Percentiles rank a stretch among this genome's conserved stretches.
Conservation (phyloP, 2,113 vertebrate genomes). For the Acinonyx jubatus region DNA sequence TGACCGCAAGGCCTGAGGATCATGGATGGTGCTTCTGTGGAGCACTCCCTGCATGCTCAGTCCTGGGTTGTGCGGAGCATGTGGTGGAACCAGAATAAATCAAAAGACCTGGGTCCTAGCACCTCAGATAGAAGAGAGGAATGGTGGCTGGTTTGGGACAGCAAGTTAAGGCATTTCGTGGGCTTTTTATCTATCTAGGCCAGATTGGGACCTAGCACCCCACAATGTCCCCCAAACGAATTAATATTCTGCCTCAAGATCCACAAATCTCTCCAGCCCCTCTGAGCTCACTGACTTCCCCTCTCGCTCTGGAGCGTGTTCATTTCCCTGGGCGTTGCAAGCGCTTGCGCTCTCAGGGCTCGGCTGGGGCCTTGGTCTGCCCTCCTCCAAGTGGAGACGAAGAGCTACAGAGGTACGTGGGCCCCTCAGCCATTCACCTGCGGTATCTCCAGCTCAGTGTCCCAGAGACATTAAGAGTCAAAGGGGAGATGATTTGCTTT, state of each 20-base stretch:
- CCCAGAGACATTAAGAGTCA: constrained; percentile 26
- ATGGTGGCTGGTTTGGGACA: background rate
- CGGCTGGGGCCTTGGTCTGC: background rate
- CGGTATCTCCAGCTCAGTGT: background rate
- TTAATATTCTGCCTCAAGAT: constrained; percentile 29
- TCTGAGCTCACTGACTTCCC: constrained; percentile 2
- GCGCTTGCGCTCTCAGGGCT: background rate
- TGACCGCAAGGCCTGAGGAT: background rate
- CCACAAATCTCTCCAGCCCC: constrained; percentile 9
- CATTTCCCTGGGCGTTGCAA: constrained; percentile 56
- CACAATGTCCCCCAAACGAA: background rate
- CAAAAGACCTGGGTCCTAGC: background rate
- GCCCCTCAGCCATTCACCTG: background rate
- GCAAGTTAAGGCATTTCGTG: background rate
- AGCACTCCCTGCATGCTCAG: background rate
- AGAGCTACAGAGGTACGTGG: constrained; percentile 32
- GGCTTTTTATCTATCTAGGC: constrained; percentile 39
- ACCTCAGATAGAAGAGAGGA: background rate
- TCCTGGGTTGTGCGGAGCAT: too few species aligned
- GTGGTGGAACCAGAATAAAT: background rate
- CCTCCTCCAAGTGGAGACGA: constrained; percentile 25
- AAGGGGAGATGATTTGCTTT: background rate
- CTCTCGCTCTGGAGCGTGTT: constrained; percentile 13
- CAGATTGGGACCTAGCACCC: background rate
- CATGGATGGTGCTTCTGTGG: background rate